Base-by-base conservation (phyloP, 2,113 vertebrate species). In the Lepus timidus region DNA sequence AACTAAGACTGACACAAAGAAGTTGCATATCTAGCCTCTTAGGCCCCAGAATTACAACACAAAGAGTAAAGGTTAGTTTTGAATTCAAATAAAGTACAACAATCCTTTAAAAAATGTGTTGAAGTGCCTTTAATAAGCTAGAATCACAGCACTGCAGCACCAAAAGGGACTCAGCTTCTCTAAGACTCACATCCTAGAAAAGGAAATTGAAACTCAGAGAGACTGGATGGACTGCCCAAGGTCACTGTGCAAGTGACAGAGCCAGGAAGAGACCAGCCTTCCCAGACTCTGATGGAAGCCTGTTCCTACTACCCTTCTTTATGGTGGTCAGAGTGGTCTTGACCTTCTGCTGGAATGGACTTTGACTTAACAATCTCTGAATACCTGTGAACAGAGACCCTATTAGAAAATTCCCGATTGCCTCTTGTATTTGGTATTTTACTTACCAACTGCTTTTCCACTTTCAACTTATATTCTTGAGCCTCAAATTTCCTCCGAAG, bases 391-490 rank as follows among this genome's bases (percentile, higher is more conserved):
- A 64, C 10, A 87, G 31, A 85, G 62, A 83, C 85, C 70, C 29
- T 4, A 1, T 44, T 19, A 71, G 67, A 29, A 91, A 85, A 85
- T 75, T 70, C 44, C 55, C 78, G 39, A 95, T 49, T 87, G 81
- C 20, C 39, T 94, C 58, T 44, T 19, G 4, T 33, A 62, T 88
- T 88, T 51, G 31, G 0, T 87, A 79, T 95, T 96, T 94, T 86
- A 97, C 98, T 97, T 94, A 99, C 99, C 99, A 99, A 97, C 91
- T 99, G 99, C 94, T 99, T 99, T 98, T 99, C 99, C 76, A 99
- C 99, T 98, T 99, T 99, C 96, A 99, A 95, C 95, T 99, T 99
- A 98, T 99, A 99, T 93, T 98, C 98, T 86, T 98, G 98, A 73
- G 99, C 99, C 96, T 99, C 99, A 17, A 98, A 97, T 96, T 98